Conservation (phyloP, 2,888 invertebrate genomes). For the Cephus pygmeus region DNA sequence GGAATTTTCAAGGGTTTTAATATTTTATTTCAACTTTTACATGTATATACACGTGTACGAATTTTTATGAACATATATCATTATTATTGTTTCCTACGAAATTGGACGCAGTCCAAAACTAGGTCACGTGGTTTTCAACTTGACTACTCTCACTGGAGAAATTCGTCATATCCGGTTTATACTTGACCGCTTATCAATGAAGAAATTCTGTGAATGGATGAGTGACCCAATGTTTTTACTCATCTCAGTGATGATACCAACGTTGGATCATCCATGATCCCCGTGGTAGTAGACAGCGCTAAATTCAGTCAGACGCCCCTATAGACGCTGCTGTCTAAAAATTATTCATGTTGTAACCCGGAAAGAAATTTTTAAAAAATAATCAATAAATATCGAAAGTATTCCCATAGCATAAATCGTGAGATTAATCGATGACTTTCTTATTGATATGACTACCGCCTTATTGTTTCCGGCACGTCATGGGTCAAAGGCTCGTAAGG, state of each 20-base stretch:
- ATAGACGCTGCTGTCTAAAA: not conserved
- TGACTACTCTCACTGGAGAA: not conserved
- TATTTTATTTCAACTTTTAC: not conserved
- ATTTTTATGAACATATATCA: not conserved
- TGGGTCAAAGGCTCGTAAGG: not conserved
- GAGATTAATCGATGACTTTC: not conserved
- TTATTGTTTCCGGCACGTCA: constrained; percentile 1
- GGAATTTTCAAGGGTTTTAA: not conserved
- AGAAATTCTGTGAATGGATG: not conserved
- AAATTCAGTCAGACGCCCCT: not conserved
- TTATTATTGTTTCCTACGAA: not conserved
- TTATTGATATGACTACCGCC: not conserved
- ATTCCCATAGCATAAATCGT: not conserved
- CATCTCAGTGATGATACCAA: not conserved
- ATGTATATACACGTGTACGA: not conserved
- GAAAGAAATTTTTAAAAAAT: not conserved
- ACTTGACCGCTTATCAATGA: not conserved
- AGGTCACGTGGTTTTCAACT: not conserved
- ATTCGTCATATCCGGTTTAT: not conserved
- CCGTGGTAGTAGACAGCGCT: not conserved
- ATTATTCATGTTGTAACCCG: not conserved
- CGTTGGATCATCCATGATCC: not conserved
- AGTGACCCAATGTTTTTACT: not conserved
- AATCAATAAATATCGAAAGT: not conserved
- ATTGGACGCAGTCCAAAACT: not conserved